A percentile compares a stretch with the other conserved stretches of the same genome.
phyloP scores from a whole-genome alignment of 2,888 invertebrate genomes.

The Drosophila koepferae region DNA sequence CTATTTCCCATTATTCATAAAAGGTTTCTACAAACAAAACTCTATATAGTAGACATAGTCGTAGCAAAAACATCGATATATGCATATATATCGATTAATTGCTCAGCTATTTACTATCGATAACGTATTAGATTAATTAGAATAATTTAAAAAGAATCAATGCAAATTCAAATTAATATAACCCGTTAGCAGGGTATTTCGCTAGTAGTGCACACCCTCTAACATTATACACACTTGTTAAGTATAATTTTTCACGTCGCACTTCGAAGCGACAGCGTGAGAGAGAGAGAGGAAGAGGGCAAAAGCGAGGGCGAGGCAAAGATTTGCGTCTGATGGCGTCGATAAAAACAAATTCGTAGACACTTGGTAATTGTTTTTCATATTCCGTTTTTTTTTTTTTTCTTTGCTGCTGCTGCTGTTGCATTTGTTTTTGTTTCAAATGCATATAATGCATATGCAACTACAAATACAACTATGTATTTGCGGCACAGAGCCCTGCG shows the following conservation, averaged over 20 bases:
- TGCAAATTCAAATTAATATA: not conserved
- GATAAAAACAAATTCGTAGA: conserved; percentile 55
- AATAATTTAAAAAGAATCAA: not conserved
- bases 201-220: conserved; percentile 8
- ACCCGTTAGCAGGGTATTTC: conserved; percentile 5
- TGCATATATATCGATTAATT: not conserved
- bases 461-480: conserved; percentile 18
- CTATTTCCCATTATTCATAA: no score
- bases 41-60: not conserved
- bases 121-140: not conserved
- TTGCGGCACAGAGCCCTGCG: conserved; percentile 56
- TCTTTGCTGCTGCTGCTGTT: not conserved
- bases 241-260: conserved; percentile 55
- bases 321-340: conserved; percentile 29
- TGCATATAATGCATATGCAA: conserved; percentile 28
- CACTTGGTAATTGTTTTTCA: conserved; percentile 40
- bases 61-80: not conserved
- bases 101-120: not conserved
- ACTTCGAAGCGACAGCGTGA: conserved; percentile 8
- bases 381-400: conserved; percentile 24
- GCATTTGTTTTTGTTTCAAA: conserved; percentile 21
- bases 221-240: conserved; percentile 13
- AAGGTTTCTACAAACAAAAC: not conserved
- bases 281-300: not conserved
- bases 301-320: conserved; percentile 5